Evolutionary conservation across 2,797 vertebrate species (phyloP).

Genomic region (Orestias chungarensis): DNA sequence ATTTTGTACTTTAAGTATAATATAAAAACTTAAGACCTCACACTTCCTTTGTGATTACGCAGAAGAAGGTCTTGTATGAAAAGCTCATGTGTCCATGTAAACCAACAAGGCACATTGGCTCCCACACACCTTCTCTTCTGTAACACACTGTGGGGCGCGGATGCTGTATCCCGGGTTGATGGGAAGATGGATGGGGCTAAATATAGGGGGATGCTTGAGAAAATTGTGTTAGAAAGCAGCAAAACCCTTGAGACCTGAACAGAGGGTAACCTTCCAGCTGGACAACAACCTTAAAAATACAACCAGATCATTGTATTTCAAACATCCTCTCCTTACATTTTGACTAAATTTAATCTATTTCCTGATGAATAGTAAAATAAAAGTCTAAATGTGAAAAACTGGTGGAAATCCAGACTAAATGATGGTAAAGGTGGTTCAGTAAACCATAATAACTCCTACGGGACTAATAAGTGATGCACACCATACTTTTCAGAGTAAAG

Average conservation of each 20-base stretch:
- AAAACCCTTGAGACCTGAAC: neutral
- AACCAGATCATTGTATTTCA: neutral
- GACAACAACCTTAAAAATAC: neutral
- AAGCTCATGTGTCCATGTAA: neutral
- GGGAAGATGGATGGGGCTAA: conserved; percentile 1
- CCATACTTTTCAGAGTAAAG: neutral
- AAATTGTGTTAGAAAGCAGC: neutral
- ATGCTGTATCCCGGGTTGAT: neutral
- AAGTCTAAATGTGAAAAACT: neutral
- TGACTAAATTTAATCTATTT: neutral
- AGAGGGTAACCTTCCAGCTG: neutral
- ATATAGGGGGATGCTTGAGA: neutral
- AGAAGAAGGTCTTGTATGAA: neutral
- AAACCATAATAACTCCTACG: no score
- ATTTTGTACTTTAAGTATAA: neutral
- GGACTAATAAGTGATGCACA: neutral
- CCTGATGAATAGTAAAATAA: neutral
- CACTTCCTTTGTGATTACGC: neutral
- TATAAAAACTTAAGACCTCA: neutral
- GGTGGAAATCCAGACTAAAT: neutral
- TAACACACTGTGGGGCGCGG: neutral
- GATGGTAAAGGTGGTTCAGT: neutral
- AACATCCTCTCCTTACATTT: neutral
- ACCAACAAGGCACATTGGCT: neutral
- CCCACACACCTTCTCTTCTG: neutral